phyloP scores from a whole-genome alignment of 2,888 invertebrate species.

The Vandiemenella viatica region DNA sequence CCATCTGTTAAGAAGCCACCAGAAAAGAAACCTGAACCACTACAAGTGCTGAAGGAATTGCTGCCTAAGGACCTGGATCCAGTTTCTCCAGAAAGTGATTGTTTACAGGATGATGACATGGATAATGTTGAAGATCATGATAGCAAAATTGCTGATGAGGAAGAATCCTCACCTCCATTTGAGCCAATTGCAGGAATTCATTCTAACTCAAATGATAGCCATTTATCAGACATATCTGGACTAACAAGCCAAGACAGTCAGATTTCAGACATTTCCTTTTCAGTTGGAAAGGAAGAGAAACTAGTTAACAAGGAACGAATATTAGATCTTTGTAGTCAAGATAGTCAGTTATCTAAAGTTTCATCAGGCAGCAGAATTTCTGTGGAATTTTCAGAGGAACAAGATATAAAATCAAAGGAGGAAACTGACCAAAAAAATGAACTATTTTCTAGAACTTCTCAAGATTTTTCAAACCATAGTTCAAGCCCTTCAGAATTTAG shows the following conservation, averaged over 20 bases:
- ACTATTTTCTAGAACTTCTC: background rate
- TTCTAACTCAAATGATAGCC: constrained; percentile 38
- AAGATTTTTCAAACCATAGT: too few species aligned
- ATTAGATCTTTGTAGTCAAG: constrained; percentile 34
- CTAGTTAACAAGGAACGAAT: background rate
- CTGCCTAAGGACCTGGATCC: constrained; percentile 66
- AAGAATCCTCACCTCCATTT: constrained; percentile 49
- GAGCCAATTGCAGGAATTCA: constrained; percentile 40
- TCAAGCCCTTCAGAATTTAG: too few species aligned
- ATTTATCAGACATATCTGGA: constrained; percentile 41
- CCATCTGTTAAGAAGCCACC: constrained; percentile 1
- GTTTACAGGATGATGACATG: constrained; percentile 27
- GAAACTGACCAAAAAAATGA: constrained; percentile 19
- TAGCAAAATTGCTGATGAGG: constrained; percentile 36
- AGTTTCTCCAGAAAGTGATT: constrained; percentile 64
- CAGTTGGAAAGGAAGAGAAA: background rate
- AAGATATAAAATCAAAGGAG: too few species aligned
- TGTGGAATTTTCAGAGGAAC: constrained; percentile 25
- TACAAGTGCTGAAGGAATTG: constrained; percentile 33
- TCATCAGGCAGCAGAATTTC: constrained; percentile 43
- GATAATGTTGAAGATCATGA: constrained; percentile 21
- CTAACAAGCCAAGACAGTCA: constrained; percentile 36
- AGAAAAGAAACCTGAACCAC: constrained; percentile 3
- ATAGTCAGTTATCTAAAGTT: constrained; percentile 44
- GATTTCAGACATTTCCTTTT: constrained; percentile 11